Evolutionary conservation across 1,140 invertebrate species (phyloP), one percentile per base, ranked within the genome.

Genomic region (Euwallacea similis): DNA sequence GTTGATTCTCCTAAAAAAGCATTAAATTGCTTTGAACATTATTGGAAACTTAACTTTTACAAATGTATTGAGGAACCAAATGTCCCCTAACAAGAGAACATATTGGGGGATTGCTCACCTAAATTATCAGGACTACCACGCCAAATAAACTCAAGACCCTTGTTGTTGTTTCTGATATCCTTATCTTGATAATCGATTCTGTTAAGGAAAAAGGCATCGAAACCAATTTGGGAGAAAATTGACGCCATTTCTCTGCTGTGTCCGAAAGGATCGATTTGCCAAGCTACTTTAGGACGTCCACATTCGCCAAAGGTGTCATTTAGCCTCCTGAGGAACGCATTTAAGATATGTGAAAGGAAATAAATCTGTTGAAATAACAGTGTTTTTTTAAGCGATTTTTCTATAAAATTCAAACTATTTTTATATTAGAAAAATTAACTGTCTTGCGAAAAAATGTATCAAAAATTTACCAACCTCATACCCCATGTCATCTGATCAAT

Each of bases 401-500:
- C 21, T 4, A 33, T 33, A 33, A 2, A 33, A 33, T 33, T 33
- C 21, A 33, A 33, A 33, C 21, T 1, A 33, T 33, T 33, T 33
- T 33, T 33, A 4, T 33, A 33, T 33, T 4, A 4, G 21, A 33
- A 4, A 33, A 33, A 33, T 33, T 1, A 4, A 33, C 21, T 4
- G 4, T 4, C 1, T 33, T 33, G 4, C 21, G 21, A 33, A 2
- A 4, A 33, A 33, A 33, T 33, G 21, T 33, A 4, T 33, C 1
- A 33, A 33, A 33, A 10, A 11, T 42, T 0, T 43, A 61, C 59
- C 21, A n/a, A 87, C 86, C 85, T 83, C 10, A 87, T 77, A 15
- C 86, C 87, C 85, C 85, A 87, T 54, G 87, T 85, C 81, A 92
- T 91, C 79, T 94, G 91, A 79, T 96, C 93, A 74, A 96, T 91